Conservation (phyloP, 2,113 vertebrate species). For the Amblyopsis rosae region DNA sequence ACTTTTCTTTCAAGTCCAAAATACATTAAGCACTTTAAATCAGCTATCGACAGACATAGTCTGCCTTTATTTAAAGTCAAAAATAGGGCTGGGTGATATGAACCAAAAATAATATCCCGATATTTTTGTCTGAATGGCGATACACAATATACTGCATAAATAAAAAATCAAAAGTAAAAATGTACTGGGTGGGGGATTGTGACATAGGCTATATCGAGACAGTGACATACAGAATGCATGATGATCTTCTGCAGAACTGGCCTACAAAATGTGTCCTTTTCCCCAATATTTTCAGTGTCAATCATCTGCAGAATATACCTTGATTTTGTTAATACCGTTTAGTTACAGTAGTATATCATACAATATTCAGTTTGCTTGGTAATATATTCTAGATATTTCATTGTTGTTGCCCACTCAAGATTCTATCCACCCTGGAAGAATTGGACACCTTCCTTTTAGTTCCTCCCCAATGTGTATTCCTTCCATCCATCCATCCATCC, state of each 20-base stretch:
- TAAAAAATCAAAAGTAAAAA: slow-evolving; percentile 13
- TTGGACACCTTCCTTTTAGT: too few species aligned
- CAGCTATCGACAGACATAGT: slow-evolving; percentile 26
- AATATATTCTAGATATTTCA: too few species aligned
- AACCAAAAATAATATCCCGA: too few species aligned
- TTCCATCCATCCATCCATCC: too few species aligned
- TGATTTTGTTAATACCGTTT: too few species aligned
- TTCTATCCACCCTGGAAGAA: too few species aligned
- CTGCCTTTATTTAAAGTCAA: neutral
- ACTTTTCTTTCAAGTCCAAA: slow-evolving; percentile 36
- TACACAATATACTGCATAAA: neutral
- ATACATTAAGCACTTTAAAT: neutral
- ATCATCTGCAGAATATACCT: too few species aligned
- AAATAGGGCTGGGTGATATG: too few species aligned
- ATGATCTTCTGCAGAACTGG: slow-evolving; percentile 38
- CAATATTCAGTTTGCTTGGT: too few species aligned
- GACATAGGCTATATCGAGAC: slow-evolving; percentile 12
- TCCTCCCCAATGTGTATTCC: too few species aligned
- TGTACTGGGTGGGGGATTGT: slow-evolving; percentile 3
- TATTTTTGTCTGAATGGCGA: neutral
- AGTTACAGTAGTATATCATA: too few species aligned
- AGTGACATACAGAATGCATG: slow-evolving; percentile 30
- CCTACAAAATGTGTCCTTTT: slow-evolving; percentile 15
- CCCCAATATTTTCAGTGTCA: slow-evolving; percentile 10
- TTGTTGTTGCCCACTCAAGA: too few species aligned